Base-by-base conservation (phyloP, 2,888 invertebrate genomes). In the Esperia sulphurella region DNA sequence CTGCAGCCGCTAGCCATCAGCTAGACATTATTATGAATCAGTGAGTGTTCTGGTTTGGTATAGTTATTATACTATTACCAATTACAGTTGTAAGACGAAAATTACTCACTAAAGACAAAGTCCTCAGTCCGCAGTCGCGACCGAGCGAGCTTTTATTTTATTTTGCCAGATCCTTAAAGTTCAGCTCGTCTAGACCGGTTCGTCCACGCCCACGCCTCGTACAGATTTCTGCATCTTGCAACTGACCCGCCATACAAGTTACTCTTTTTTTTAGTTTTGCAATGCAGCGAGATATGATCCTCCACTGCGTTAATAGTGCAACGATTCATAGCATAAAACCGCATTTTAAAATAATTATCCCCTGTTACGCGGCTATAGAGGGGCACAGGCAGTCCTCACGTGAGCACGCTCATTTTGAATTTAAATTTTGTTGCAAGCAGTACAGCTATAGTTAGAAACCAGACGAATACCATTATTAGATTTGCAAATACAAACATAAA, bases 211-310 rank as follows among this genome's bases (percentile, higher is more conserved):
- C 78, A 79, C 75, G 71, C 62, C 70, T 70, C 79, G 83, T 83
- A 84, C 85, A 84, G 88, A 88, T 89, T 88, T 87, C 86, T 87
- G 87, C 88, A 86, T 86, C 86, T 84, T 80, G 83, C 83, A 82
- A 81, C 82, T 79, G 70, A 79, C 85, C 75, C 75, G 79, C 83
- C 83, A 76, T 81, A 83, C 87, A 79, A 85, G 81, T 86, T 82
- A 77, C 79, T 79, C 71, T 67, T 85, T 88, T 87, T 85, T 80
- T 82, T 82, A 75, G 62, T 84, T 87, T 86, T 83, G 80, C 81
- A 79, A 79, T 82, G 75, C 76, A 57, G 65, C 71, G 61, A 75
- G 82, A 81, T 84, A 83, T 82, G 70, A 71, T 68, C 68, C 70
- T 66, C 61, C 67, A 62, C 63, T 56, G 75, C 67, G 69, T 72